Base-by-base conservation (phyloP, 2,113 vertebrate genomes). In the Pandion haliaetus region DNA sequence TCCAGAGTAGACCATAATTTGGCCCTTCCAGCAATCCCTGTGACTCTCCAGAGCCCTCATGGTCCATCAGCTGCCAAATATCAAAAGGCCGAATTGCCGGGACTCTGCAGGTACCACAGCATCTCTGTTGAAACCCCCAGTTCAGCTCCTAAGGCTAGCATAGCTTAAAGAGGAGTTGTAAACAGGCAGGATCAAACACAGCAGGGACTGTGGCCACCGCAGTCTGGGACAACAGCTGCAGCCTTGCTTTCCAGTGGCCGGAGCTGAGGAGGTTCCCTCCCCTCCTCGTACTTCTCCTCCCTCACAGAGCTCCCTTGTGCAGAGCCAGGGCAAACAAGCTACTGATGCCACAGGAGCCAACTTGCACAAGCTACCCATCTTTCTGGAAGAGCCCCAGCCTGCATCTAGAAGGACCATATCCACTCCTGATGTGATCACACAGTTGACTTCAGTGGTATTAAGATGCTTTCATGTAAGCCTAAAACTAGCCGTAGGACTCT, bases 301-400 rank as follows among this genome's bases (percentile, higher is more conserved):
- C 19, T 79, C 7, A 2, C 19, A 52, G 26, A 82, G 18, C 2
- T 82, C 8, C 14, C 57, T 49, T 2, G 2, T 1, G 1, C 17
- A 81, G 5, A 70, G 6, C 10, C 25, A 84, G 57, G 17, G 12
- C 12, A 89, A 87, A 63, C 17, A n/a, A 50, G 4, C 17, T 31
- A 12, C 34, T 52, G 31, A 40, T 13, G 29, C 11, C 25, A 50
- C 17, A 40, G 3, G 12, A 66, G 11, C 5, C 8, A 61, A n/a
- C 50, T 42, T 86, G n/a, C 45, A 78, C 12, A 44, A 74, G 36
- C 12, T 67, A 52, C 26, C 3, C 28, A 28, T 70, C 25, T 49
- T 86, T 81, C n/a, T 71, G 65, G 66, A 94, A 71, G 24, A 63
- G 42, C 5, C 14, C 7, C 11, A 69, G 11, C 55, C 17, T 77